phyloP scores from a whole-genome alignment of 2,113 vertebrate species.

The Maccullochella peelii region DNA sequence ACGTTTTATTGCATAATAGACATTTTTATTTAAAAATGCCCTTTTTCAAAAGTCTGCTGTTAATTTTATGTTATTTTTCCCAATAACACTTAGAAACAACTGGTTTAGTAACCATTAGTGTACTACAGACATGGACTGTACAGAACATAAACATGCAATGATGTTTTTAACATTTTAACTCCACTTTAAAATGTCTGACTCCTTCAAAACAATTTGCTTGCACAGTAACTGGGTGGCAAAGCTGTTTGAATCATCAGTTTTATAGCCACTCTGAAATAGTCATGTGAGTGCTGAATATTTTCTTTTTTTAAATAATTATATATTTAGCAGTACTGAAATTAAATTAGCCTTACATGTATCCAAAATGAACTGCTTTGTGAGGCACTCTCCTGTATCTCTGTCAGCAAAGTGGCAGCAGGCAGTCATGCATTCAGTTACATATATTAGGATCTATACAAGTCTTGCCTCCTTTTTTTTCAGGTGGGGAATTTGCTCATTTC shows the following conservation, averaged over 20 bases:
- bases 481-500: slow-evolving; percentile 69
- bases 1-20: not conserved
- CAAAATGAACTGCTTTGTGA: slow-evolving; percentile 30
- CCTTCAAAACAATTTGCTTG: slow-evolving; percentile 8
- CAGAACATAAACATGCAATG: slow-evolving; percentile 6
- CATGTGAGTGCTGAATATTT: not conserved
- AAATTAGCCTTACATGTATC: not conserved
- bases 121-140: not conserved
- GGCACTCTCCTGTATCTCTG: slow-evolving; percentile 16
- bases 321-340: slow-evolving; percentile 30
- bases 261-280: not conserved
- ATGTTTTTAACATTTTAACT: not conserved
- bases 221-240: not conserved
- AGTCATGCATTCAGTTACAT: slow-evolving; percentile 52
- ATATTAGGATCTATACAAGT: slow-evolving; percentile 47
- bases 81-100: no score
- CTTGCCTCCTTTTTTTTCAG: slow-evolving; percentile 19
- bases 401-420: slow-evolving; percentile 40
- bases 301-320: slow-evolving; percentile 4
- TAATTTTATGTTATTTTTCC: not conserved
- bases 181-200: not conserved
- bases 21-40: not conserved
- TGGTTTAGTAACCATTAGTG: not conserved
- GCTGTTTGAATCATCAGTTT: slow-evolving; percentile 14
- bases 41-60: not conserved